Evolutionary conservation across 2,888 invertebrate genomes (phyloP).

Genomic region (Carterocephalus palaemon): DNA sequence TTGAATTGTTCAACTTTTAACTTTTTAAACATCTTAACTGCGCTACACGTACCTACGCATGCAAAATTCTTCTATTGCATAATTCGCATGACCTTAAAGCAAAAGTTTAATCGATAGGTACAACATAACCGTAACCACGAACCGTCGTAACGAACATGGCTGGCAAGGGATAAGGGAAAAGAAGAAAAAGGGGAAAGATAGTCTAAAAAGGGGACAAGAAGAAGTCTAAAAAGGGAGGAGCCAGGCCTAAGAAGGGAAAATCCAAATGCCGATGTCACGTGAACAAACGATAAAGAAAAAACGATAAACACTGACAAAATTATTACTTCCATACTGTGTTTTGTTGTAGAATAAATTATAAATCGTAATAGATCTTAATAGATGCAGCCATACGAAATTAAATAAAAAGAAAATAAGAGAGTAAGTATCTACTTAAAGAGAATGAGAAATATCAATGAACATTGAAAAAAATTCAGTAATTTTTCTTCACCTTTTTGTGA

Average conservation of each 20-base stretch:
- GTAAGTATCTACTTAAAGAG: too few species aligned
- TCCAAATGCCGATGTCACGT: constrained; percentile 84
- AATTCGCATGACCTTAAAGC: too few species aligned
- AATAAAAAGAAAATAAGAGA: background rate
- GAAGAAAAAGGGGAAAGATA: constrained; percentile 78
- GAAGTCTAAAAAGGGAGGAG: constrained; percentile 71
- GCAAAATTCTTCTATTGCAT: too few species aligned
- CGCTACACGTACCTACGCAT: too few species aligned
- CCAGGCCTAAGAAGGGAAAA: constrained; percentile 74
- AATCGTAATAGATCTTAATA: background rate
- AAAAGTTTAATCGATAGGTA: constrained; percentile 33
- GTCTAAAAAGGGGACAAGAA: constrained; percentile 62
- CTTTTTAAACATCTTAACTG: too few species aligned
- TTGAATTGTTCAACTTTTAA: too few species aligned
- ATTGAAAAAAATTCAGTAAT: too few species aligned
- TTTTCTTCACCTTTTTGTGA: too few species aligned
- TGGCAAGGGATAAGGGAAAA: constrained; percentile 63
- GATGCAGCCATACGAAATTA: background rate
- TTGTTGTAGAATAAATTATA: background rate
- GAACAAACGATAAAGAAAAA: constrained; percentile 86
- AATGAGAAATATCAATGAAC: constrained; percentile 5
- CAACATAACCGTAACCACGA: constrained; percentile 26
- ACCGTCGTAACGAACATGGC: constrained; percentile 41
- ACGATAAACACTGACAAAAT: background rate
- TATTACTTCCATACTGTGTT: background rate